Base-by-base conservation (phyloP, 2,113 vertebrate genomes). In the Philantomba maxwellii region DNA sequence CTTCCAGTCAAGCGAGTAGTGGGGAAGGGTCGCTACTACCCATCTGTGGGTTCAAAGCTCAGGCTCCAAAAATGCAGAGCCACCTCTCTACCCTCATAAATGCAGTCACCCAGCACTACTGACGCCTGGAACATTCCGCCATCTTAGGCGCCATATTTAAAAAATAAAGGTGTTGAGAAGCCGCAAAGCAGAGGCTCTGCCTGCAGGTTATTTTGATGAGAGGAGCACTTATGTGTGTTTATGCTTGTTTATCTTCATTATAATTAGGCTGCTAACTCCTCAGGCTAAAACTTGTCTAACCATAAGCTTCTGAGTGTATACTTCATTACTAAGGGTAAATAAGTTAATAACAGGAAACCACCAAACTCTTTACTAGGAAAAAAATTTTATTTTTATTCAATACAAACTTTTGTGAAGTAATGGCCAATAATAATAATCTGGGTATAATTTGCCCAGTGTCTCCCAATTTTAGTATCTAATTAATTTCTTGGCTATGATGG, bases 261-360 rank as follows among this genome's bases (percentile, higher is more conserved):
- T 91, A 97, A 97, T 96, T 73, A 89, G 93, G 43, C 62, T 58
- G 70, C 86, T 60, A 33, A 30, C 83, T 93, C 86, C 82, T 95
- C 86, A 8, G 80, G 91, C 70, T 62, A 91, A 94, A 97, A 60
- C 91, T 33, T 75, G 70, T 77, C 45, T 90, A 33, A 95, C 82
- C 78, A 28, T 93, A 64, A 95, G 92, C 91, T 87, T 85, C 60
- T 87, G 66, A 83, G 62, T 64, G 28, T 58, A 86, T 10, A 43
- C 88, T 91, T 81, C n/a, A 30, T 39, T 75, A 36, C 81, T 55
- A 66, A 96, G 36, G 45, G 47, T 93, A 97, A 96, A 93, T n/a
- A 90, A 96, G 92, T 57, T 66, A 77, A 81, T 49, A 93, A 64
- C 47, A 96, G 66, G 82, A 97, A 97, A 96, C 45, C 53, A 92